Percentiles rank a stretch among this genome's conserved stretches.
Evolutionary conservation across 1,140 invertebrate genomes (phyloP).

Genomic region (Drosophila novamexicana): DNA sequence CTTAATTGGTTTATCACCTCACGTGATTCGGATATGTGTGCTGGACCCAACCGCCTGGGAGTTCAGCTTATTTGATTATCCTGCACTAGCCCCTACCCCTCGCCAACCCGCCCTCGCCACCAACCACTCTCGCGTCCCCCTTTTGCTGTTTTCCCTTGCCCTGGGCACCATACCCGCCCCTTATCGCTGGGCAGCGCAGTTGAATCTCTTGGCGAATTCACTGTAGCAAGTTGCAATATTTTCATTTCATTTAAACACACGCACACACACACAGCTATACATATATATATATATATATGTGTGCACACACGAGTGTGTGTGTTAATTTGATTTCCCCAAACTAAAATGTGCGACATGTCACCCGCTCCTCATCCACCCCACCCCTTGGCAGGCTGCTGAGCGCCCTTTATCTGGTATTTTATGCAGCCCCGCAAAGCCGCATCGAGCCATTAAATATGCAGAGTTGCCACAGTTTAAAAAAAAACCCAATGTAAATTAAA

Average conservation of each 20-base stretch:
- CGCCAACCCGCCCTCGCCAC: too few species aligned
- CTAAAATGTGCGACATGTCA: conserved; percentile 16
- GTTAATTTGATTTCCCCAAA: conserved; percentile 38
- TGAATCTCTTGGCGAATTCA: conserved; percentile 12
- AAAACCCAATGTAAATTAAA: conserved; percentile 34
- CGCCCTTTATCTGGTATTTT: conserved; percentile 23
- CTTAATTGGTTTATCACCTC: conserved; percentile 34
- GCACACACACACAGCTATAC: background rate
- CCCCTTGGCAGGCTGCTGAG: background rate
- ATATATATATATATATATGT: background rate
- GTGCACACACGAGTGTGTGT: conserved; percentile 1
- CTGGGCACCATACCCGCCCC: too few species aligned
- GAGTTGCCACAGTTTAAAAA: conserved; percentile 37
- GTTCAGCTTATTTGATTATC: conserved; percentile 5
- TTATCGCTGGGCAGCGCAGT: conserved; percentile 2
- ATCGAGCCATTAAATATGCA: conserved; percentile 44
- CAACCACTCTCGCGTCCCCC: background rate
- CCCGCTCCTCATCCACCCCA: background rate
- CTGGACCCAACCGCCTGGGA: conserved; percentile 2
- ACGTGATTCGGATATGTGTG: background rate
- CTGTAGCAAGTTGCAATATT: conserved; percentile 18
- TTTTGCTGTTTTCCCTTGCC: background rate
- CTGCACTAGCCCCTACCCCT: too few species aligned
- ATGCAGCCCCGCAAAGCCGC: conserved; percentile 35
- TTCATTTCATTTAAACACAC: conserved; percentile 27